These are phyloP conservation scores for Cataglyphis altisquamis DNA, from an alignment of 2,888 invertebrate species.

Conservation along the genomic window DNA sequence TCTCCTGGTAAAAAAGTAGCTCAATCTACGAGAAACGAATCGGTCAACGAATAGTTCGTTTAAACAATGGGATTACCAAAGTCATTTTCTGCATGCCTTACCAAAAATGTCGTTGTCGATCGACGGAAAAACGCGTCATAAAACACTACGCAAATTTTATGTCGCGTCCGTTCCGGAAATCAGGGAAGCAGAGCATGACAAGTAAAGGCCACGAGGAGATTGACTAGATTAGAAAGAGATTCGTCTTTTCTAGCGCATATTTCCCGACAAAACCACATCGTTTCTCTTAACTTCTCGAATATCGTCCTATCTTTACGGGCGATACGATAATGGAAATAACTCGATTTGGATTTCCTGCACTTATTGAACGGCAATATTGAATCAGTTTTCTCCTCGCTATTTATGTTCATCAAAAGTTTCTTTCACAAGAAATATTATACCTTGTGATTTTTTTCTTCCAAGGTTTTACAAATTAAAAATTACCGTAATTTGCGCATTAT, in stretches of 20 bases:
- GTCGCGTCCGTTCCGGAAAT: constrained; percentile 70
- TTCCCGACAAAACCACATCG: constrained; percentile 53
- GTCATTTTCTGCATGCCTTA: not conserved
- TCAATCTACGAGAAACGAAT: constrained; percentile 2
- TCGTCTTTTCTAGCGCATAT: constrained; percentile 65
- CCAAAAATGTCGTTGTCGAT: not conserved
- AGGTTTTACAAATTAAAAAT: not conserved
- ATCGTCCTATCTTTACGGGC: constrained; percentile 21
- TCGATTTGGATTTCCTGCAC: constrained; percentile 7
- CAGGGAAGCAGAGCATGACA: constrained; percentile 80
- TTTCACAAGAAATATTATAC: not conserved
- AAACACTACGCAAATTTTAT: constrained; percentile 42
- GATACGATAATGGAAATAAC: constrained; percentile 17
- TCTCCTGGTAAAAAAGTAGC: constrained; percentile 12
- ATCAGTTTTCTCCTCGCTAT: not conserved
- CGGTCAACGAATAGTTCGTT: not conserved
- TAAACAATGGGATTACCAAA: not conserved
- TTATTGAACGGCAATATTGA: constrained; percentile 24
- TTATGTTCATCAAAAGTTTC: not conserved
- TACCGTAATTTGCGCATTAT: not conserved
- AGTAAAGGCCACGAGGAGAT: constrained; percentile 66
- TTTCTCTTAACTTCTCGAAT: constrained; percentile 66
- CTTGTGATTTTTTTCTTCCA: not conserved
- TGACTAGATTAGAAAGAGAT: constrained; percentile 62
- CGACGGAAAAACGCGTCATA: not conserved